These are phyloP conservation scores for Apamea anceps DNA, from an alignment of 2,888 invertebrate species.

Conservation along the genomic window DNA sequence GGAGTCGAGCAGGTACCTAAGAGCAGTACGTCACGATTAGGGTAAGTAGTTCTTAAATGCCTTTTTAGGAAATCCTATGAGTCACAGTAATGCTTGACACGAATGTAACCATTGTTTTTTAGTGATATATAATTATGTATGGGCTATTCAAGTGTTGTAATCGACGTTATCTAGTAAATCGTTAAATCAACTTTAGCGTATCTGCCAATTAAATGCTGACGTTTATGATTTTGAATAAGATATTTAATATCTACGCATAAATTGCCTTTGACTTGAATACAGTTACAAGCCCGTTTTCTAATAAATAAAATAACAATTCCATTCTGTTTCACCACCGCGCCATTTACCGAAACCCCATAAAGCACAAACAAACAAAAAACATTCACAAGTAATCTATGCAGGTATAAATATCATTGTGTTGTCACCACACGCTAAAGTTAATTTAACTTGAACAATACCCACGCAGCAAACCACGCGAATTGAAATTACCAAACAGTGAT, in stretches of 20 bases:
- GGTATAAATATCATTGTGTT: conserved; percentile 62
- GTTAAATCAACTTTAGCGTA: background rate
- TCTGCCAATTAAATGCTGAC: conserved; percentile 1
- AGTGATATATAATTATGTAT: background rate
- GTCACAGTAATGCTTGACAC: background rate
- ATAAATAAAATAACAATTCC: conserved; percentile 22
- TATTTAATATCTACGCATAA: conserved; percentile 14
- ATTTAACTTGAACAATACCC: conserved; percentile 66
- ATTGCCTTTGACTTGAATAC: conserved; percentile 1
- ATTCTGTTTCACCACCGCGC: conserved; percentile 7
- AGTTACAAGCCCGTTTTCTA: background rate
- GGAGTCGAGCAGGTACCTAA: background rate
- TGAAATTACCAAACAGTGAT: conserved; percentile 66
- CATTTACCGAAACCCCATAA: conserved; percentile 39
- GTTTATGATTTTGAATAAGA: conserved; percentile 5
- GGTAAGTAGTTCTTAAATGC: background rate
- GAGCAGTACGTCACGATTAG: background rate
- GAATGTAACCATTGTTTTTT: background rate
- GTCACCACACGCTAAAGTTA: conserved; percentile 54
- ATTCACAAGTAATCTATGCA: conserved; percentile 47
- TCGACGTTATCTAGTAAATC: background rate
- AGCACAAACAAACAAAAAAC: conserved; percentile 49
- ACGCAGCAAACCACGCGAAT: conserved; percentile 56
- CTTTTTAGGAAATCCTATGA: background rate
- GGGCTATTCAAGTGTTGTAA: background rate